phyloP scores from a whole-genome alignment of 2,113 vertebrate genomes.

The Macroglossus sobrinus region DNA sequence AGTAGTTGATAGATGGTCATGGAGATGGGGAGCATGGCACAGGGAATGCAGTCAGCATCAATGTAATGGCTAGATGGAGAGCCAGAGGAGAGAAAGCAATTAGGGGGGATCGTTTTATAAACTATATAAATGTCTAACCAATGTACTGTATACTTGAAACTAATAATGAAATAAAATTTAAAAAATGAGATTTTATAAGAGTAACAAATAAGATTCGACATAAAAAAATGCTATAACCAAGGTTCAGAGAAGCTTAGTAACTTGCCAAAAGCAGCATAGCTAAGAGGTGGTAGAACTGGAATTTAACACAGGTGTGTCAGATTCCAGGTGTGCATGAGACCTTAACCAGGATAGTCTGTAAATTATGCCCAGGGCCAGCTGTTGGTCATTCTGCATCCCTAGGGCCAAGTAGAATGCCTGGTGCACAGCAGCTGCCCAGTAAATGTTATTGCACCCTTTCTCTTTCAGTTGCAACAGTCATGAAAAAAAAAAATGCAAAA shows the following conservation, averaged over 20 bases:
- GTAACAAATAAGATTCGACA: too few species aligned
- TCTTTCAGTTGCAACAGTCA: conserved; percentile 52
- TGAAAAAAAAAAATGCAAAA: conserved; percentile 37
- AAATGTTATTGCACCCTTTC: background rate
- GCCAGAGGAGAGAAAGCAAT: too few species aligned
- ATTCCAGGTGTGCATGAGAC: fast-evolving
- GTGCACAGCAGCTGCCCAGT: fast-evolving
- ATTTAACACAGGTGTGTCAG: background rate
- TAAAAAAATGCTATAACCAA: background rate
- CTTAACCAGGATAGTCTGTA: too few species aligned
- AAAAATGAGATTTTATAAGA: too few species aligned
- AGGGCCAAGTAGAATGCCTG: background rate
- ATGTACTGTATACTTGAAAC: too few species aligned
- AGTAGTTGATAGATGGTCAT: too few species aligned
- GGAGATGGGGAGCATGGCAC: too few species aligned
- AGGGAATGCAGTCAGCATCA: too few species aligned
- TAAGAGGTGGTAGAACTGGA: background rate
- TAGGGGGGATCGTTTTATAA: too few species aligned
- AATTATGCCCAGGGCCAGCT: background rate
- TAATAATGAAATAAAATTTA: too few species aligned
- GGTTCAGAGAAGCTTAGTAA: background rate
- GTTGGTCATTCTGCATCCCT: background rate
- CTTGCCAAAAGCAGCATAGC: background rate
- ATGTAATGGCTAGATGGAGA: too few species aligned
- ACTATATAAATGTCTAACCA: too few species aligned